Percentiles rank a stretch among this genome's conserved stretches.
These are phyloP conservation scores for Argyra leucocephala DNA, from an alignment of 2,888 invertebrate genomes.

Conservation along the genomic window DNA sequence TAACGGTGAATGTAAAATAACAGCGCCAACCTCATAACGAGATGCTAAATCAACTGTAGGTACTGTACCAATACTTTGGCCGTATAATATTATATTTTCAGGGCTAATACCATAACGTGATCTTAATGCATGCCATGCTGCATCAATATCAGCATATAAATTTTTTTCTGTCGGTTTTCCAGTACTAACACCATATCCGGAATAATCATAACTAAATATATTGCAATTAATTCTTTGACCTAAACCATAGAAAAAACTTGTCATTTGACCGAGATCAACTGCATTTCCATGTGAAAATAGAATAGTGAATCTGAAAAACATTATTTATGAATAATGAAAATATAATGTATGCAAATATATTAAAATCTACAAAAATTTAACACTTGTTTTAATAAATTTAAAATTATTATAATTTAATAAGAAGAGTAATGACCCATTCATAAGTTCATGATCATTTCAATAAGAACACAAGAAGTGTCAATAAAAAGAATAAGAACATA, in stretches of 20 bases:
- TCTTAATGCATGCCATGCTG: conserved; percentile 79
- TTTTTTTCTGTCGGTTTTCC: conserved; percentile 94
- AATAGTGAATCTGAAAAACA: conserved; percentile 67
- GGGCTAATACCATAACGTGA: conserved; percentile 73
- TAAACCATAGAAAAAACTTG: conserved; percentile 84
- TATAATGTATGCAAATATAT: too few relatives aligned
- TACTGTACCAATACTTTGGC: conserved; percentile 92
- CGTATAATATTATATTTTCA: conserved; percentile 88
- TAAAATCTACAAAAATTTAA: too few relatives aligned
- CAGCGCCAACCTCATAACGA: conserved; percentile 78
- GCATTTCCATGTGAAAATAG: conserved; percentile 94
- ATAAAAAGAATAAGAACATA: too few relatives aligned
- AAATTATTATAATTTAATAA: too few relatives aligned
- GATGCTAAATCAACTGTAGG: conserved; percentile 89
- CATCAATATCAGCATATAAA: conserved; percentile 87
- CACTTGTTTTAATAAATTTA: too few relatives aligned
- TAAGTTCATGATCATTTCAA: too few relatives aligned
- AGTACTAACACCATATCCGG: conserved; percentile 81
- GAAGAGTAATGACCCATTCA: too few relatives aligned
- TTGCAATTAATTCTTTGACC: conserved; percentile 88
- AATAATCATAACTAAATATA: conserved; percentile 85
- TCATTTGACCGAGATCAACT: conserved; percentile 92
- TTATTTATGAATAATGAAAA: too few relatives aligned
- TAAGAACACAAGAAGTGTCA: too few relatives aligned
- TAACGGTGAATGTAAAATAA: conserved; percentile 86